Evolutionary conservation across 2,888 invertebrate species (phyloP).

Genomic region (Lasius fuliginosus): DNA sequence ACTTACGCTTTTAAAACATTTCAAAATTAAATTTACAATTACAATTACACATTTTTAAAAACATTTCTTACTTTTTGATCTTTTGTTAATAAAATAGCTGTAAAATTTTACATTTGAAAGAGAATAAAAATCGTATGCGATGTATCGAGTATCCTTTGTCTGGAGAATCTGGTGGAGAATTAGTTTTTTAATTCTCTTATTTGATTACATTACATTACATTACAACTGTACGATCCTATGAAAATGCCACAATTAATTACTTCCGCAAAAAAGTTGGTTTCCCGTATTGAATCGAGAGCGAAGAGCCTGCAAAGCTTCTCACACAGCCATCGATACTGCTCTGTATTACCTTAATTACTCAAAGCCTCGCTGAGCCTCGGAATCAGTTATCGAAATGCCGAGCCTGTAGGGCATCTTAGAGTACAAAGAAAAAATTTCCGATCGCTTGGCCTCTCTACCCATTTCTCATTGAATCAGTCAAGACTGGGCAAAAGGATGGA

Average conservation of each 20-base stretch:
- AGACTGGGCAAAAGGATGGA: background rate
- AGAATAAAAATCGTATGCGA: background rate
- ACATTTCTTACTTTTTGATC: background rate
- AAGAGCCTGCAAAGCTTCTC: slow-evolving; percentile 8
- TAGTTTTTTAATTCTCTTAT: slow-evolving; percentile 2
- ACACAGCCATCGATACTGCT: background rate
- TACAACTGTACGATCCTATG: background rate
- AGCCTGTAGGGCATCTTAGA: background rate
- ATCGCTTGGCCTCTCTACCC: slow-evolving; percentile 6
- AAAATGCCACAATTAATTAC: slow-evolving; percentile 34
- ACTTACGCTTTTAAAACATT: background rate
- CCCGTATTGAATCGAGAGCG: background rate
- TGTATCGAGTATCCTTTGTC: background rate
- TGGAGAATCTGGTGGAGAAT: background rate
- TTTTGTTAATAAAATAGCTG: background rate
- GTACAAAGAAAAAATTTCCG: slow-evolving; percentile 20
- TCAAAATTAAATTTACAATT: background rate
- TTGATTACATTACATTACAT: background rate
- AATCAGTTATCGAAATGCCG: slow-evolving; percentile 40
- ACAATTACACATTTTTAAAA: background rate
- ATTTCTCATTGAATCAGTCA: slow-evolving; percentile 10
- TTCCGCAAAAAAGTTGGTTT: background rate
- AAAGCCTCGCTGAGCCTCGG: slow-evolving; percentile 17
- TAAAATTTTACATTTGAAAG: background rate
- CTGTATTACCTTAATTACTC: slow-evolving; percentile 48